These are phyloP conservation scores for Brachionus manjavacas DNA, from an alignment of 1,140 invertebrate species.

Conservation along the genomic window DNA sequence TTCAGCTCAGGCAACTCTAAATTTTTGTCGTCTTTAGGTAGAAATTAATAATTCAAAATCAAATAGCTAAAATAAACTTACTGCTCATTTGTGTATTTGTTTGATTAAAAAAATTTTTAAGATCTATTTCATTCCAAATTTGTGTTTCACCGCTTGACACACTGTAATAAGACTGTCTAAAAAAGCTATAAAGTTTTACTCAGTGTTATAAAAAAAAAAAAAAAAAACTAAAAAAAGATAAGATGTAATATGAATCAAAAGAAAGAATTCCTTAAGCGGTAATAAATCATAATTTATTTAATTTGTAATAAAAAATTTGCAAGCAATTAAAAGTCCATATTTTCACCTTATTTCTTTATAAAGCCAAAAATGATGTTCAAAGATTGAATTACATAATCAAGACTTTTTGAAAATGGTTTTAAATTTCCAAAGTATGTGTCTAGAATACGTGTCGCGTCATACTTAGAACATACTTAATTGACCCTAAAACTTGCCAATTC, in stretches of 20 bases:
- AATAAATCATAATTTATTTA: not conserved
- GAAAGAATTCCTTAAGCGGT: not conserved
- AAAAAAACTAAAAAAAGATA: not conserved
- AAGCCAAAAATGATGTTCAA: not conserved
- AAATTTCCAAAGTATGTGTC: not conserved
- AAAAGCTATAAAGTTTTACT: not conserved
- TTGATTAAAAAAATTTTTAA: not conserved
- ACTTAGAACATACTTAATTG: not conserved
- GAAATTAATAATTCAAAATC: not conserved
- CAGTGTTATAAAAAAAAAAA: not conserved
- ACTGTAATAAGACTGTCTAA: slow-evolving; percentile 23
- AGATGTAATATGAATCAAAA: not conserved
- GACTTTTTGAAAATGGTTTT: not conserved
- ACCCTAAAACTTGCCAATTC: not conserved
- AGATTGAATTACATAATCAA: not conserved
- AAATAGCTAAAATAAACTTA: not conserved
- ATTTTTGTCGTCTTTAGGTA: not conserved
- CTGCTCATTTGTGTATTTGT: not conserved
- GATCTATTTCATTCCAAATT: not conserved
- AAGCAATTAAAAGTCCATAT: not conserved
- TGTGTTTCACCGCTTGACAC: not conserved
- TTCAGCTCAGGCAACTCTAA: not conserved
- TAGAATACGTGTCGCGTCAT: not conserved
- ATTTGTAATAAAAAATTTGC: not conserved
- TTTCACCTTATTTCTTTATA: not conserved